These are phyloP conservation scores for Poeciliopsis infans DNA, from an alignment of 2,797 vertebrate genomes.

Conservation along the genomic window DNA sequence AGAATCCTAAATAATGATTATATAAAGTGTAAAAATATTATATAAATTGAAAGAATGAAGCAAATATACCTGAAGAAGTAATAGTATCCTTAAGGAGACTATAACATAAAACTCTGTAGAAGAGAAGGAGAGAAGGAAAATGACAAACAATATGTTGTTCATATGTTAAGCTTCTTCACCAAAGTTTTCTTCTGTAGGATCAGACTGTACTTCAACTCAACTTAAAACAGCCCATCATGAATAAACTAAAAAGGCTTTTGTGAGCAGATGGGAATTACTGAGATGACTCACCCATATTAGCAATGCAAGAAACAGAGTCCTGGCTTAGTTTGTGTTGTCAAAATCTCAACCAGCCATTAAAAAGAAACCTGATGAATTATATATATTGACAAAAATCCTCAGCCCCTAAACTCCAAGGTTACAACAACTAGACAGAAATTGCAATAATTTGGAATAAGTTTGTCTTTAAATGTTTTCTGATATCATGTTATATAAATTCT, in stretches of 20 bases:
- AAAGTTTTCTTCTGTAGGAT: background rate
- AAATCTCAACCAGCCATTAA: slow-evolving; percentile 5
- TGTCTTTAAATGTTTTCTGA: background rate
- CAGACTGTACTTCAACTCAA: background rate
- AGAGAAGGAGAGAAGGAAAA: background rate
- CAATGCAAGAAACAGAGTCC: slow-evolving; percentile 12
- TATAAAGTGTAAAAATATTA: background rate
- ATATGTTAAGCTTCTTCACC: background rate
- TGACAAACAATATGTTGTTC: background rate
- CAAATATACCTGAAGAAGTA: background rate
- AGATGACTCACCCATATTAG: slow-evolving; percentile 37
- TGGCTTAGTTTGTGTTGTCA: slow-evolving; percentile 20
- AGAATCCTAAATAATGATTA: background rate
- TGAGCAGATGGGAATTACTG: slow-evolving; percentile 22
- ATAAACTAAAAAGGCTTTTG: slow-evolving; percentile 13
- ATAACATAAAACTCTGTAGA: background rate
- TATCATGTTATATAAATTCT: background rate
- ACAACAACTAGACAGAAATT: background rate
- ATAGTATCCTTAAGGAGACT: background rate
- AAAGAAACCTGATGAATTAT: background rate
- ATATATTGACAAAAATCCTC: background rate
- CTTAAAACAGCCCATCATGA: background rate
- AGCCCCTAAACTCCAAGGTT: background rate
- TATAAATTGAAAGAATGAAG: background rate
- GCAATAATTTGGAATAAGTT: background rate